phyloP scores from a whole-genome alignment of 2,888 invertebrate genomes.

The Trichopria drosophilae region DNA sequence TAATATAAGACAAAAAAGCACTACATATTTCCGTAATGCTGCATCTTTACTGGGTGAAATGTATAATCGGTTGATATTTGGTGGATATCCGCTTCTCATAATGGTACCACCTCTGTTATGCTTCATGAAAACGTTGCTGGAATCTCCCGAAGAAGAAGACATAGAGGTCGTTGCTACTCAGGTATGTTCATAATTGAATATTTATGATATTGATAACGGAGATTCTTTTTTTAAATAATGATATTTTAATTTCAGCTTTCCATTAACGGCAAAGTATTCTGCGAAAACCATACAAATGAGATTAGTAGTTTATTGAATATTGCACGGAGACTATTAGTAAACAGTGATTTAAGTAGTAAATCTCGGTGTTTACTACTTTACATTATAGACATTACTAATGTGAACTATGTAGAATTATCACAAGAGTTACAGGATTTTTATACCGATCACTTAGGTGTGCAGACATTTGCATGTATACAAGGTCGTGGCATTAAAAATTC shows the following conservation, averaged over 20 bases:
- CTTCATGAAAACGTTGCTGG: conserved; percentile 56
- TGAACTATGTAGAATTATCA: conserved; percentile 52
- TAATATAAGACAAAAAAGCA: conserved; percentile 34
- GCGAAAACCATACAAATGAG: conserved; percentile 38
- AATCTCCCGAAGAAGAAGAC: conserved; percentile 52
- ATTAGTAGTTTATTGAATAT: conserved; percentile 51
- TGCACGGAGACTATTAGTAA: conserved; percentile 51
- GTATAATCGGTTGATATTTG: conserved; percentile 49
- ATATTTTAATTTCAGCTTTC: conserved; percentile 49
- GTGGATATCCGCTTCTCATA: no score
- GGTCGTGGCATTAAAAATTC: no score
- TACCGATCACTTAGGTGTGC: conserved; percentile 51
- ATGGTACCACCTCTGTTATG: conserved; percentile 51
- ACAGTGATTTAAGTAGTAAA: conserved; percentile 49
- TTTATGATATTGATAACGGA: no score
- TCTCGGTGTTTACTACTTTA: conserved; percentile 56
- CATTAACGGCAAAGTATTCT: conserved; percentile 52
- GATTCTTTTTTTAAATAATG: not conserved
- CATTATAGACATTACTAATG: conserved; percentile 55
- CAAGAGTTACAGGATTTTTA: conserved; percentile 55
- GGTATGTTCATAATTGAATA: conserved; percentile 45
- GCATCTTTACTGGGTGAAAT: conserved; percentile 56
- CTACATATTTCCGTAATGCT: conserved; percentile 51
- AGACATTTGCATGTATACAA: no score
- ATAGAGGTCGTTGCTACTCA: conserved; percentile 55